phyloP scores from a whole-genome alignment of 2,797 vertebrate species.

The Gastrophryne carolinensis region DNA sequence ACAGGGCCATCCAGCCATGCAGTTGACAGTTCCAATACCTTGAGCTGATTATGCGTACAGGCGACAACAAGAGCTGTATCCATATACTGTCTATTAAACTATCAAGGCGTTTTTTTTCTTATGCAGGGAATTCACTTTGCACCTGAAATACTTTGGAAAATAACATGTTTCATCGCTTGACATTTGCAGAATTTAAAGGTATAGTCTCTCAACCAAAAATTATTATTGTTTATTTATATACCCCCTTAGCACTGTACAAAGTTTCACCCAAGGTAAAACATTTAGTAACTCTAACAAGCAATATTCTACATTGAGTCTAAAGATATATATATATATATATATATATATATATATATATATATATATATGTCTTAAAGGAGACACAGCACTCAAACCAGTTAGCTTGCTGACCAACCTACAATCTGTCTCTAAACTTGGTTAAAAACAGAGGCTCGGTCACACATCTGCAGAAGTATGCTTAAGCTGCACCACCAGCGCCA shows the following conservation, averaged over 20 bases:
- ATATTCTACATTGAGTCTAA: background rate
- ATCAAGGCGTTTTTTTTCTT: conserved; percentile 7
- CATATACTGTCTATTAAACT: conserved; percentile 5
- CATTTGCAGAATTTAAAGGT: background rate
- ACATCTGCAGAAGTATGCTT: too few relatives aligned
- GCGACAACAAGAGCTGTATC: conserved; percentile 30
- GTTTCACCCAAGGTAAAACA: too few relatives aligned
- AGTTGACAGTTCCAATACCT: conserved; percentile 47
- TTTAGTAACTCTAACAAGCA: background rate
- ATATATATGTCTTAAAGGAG: too few relatives aligned
- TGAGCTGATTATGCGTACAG: conserved; percentile 40
- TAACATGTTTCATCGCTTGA: background rate
- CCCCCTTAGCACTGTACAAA: too few relatives aligned
- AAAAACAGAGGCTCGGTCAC: too few relatives aligned
- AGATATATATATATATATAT: background rate
- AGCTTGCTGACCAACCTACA: too few relatives aligned
- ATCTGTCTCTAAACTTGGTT: too few relatives aligned
- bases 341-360: background rate
- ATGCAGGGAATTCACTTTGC: background rate
- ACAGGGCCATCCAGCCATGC: conserved; percentile 34
- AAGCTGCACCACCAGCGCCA: too few relatives aligned
- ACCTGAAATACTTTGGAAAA: conserved; percentile 31
- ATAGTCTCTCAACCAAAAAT: background rate
- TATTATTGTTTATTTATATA: background rate
- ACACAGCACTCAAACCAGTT: too few relatives aligned